These are phyloP conservation scores for Cricetomys ansorgei DNA, from an alignment of 2,113 vertebrate genomes.

Conservation along the genomic window DNA sequence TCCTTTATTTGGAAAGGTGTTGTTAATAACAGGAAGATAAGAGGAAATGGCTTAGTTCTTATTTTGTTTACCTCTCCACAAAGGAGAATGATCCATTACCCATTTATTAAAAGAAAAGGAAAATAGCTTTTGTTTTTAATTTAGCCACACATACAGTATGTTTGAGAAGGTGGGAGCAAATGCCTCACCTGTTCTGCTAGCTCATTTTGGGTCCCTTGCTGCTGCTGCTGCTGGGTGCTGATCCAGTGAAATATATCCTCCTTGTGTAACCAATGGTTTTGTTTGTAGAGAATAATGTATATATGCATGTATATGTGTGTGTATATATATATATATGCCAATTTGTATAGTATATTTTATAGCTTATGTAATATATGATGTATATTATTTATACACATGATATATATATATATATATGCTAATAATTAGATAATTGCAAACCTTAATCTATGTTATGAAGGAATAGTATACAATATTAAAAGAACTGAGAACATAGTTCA, in stretches of 20 bases:
- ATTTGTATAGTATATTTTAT: no score
- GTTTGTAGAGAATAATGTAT: neutral
- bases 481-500: neutral
- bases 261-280: neutral
- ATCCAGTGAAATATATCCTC: neutral
- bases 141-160: neutral
- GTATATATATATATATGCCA: no score
- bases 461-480: neutral
- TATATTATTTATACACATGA: no score
- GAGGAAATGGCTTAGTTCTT: neutral
- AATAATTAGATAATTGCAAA: constrained; percentile 13
- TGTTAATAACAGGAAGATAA: neutral
- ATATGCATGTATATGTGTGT: no score
- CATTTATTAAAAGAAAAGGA: constrained; percentile 15
- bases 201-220: neutral
- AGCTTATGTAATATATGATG: no score
- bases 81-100: neutral
- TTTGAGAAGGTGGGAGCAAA: neutral
- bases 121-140: neutral
- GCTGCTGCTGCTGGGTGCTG: neutral
- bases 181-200: neutral
- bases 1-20: constrained; percentile 11
- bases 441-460: neutral
- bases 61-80: constrained; percentile 27
- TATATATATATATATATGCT: neutral